phyloP scores from a whole-genome alignment of 2,113 vertebrate genomes.

The Anhinga rufa region DNA sequence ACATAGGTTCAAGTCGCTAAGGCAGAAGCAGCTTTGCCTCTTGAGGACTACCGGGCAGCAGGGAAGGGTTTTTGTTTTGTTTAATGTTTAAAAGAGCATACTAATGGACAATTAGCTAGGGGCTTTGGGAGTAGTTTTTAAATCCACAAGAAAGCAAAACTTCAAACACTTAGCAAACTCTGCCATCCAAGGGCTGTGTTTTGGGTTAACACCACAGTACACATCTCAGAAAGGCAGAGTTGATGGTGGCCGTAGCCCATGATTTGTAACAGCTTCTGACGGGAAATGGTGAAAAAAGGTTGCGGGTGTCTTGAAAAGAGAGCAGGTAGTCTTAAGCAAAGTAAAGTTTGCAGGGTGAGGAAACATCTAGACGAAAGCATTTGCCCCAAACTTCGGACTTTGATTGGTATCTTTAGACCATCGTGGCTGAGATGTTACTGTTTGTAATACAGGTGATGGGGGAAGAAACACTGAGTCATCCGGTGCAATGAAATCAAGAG shows the following conservation, averaged over 20 bases:
- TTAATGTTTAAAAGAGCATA: slow-evolving; percentile 37
- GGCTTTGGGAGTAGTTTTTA: neutral
- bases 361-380: neutral
- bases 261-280: neutral
- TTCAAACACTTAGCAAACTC: neutral
- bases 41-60: neutral
- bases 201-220: neutral
- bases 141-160: slow-evolving; percentile 1
- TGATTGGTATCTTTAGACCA: rapidly evolving
- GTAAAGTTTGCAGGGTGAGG: neutral
- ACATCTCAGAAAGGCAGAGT: neutral
- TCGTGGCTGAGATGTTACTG: neutral
- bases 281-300: neutral
- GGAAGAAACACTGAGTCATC: neutral
- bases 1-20: slow-evolving; percentile 19
- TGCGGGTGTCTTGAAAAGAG: neutral
- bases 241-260: neutral
- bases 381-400: neutral
- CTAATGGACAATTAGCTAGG: slow-evolving; percentile 40
- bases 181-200: neutral
- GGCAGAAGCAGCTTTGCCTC: slow-evolving; percentile 19
- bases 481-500: neutral
- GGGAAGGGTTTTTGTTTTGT: neutral
- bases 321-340: neutral
- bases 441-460: neutral